These are phyloP conservation scores for Entomobrya multifasciata DNA, from an alignment of 2,888 invertebrate genomes.

Conservation along the genomic window DNA sequence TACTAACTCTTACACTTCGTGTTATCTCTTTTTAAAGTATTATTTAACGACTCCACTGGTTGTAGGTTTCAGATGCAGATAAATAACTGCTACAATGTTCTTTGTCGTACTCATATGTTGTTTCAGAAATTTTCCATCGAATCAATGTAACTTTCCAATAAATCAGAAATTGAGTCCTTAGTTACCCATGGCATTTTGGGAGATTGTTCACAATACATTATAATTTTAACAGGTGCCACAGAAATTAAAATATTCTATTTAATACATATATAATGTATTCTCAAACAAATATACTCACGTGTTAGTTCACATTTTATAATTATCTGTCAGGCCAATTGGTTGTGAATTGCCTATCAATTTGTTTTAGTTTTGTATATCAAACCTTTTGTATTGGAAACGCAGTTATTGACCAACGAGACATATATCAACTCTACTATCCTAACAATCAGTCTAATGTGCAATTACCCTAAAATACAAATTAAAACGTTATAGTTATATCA, in stretches of 20 bases:
- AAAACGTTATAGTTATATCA: slow-evolving; percentile 11
- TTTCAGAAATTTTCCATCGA: too few relatives aligned
- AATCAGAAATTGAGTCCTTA: too few relatives aligned
- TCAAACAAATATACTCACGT: slow-evolving; percentile 11
- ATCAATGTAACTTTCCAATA: too few relatives aligned
- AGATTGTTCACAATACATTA: not conserved
- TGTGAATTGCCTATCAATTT: slow-evolving; percentile 40
- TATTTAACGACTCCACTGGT: too few relatives aligned
- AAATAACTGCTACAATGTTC: too few relatives aligned
- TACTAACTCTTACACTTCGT: too few relatives aligned
- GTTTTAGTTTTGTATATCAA: not conserved
- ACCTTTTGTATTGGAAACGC: not conserved
- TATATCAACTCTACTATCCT: slow-evolving; percentile 42
- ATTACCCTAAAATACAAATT: slow-evolving; percentile 28
- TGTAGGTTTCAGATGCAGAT: too few relatives aligned
- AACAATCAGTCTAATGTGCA: slow-evolving; percentile 52
- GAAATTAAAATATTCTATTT: not conserved
- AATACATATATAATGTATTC: not conserved
- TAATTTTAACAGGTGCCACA: slow-evolving; percentile 10
- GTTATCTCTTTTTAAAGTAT: too few relatives aligned
- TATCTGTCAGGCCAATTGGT: slow-evolving; percentile 24
- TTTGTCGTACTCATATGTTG: too few relatives aligned
- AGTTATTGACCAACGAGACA: slow-evolving; percentile 48
- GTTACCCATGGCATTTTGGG: too few relatives aligned
- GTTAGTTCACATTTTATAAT: not conserved